A percentile compares a stretch with the other conserved stretches of the same genome.
Conservation (phyloP, 2,113 vertebrate species). For the Mystacornis crossleyi region DNA sequence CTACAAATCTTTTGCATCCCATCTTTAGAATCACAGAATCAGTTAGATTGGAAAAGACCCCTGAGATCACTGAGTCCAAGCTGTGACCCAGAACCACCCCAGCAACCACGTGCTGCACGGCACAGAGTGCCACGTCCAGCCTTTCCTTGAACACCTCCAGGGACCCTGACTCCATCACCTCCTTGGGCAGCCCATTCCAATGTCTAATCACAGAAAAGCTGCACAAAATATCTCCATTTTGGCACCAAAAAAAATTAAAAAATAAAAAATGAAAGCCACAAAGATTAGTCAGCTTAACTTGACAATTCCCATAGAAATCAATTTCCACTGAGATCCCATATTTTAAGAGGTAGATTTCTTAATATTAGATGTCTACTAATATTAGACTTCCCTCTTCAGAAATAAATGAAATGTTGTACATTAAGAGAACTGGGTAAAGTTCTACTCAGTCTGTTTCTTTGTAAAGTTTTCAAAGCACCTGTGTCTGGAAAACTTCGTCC, state of each 20-base stretch:
- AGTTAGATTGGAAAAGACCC: background rate
- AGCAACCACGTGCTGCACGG: background rate
- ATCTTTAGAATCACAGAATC: background rate
- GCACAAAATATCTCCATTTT: background rate
- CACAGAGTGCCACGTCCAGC: background rate
- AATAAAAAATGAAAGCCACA: background rate
- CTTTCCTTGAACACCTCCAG: background rate
- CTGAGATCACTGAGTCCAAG: background rate
- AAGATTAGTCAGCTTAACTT: background rate
- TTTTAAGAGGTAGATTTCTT: background rate
- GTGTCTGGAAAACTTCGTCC: background rate
- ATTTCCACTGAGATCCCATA: background rate
- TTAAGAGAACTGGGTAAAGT: background rate
- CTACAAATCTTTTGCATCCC: background rate
- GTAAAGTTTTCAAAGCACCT: background rate
- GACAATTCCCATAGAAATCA: background rate
- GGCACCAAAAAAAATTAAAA: background rate
- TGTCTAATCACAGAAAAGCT: background rate
- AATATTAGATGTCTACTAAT: background rate
- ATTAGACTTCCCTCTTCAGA: background rate
- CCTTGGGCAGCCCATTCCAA: background rate
- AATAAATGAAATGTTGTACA: background rate
- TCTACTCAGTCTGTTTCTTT: background rate
- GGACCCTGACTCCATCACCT: too few species aligned
- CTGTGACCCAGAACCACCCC: background rate